Evolutionary conservation across 1,140 invertebrate species (phyloP), one percentile per base, ranked within the genome.

Genomic region (Orius laevigatus): DNA sequence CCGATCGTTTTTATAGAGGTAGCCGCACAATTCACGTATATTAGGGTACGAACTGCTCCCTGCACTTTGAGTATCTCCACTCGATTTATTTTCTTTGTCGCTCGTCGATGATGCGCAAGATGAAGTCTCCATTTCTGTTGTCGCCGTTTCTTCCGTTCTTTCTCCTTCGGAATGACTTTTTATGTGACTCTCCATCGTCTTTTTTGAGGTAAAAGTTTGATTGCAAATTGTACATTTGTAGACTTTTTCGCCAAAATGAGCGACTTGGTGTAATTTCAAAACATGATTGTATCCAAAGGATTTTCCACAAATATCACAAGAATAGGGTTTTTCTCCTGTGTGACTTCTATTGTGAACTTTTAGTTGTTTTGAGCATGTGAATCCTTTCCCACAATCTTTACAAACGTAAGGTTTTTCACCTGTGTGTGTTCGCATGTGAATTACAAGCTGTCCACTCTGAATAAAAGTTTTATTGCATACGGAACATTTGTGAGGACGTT

Each of bases 391-490:
- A 58, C 83, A 87, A 10, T 75, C 74, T 52, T 84, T 80, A 61
- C 90, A 95, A 10, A 88, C 81, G 59, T 89, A 92, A 0, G 86
- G 87, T 62, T 90, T 90, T 66, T 90, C 85, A 1, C 87, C 81
- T 0, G 91, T 96, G 63, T 97, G 83, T 0, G 84, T 86, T 12
- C 84, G 69, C 68, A 83, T 78, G 59, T 87, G 84, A 51, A 86
- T 87, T 0, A 86, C 83, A 50, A 87, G 60, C 57, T 87, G 84
- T 2, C 91, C 84, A 33, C 81, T 85, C 59, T 89, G 84, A 19
- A 90, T 89, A 60, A 90, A 91, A 0, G 85, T 88, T 62, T 90
- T 90, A 45, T 79, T 76, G 62, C 92, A 97, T 40, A 92, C 78
- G n/a, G 76, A 78, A 62, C 92, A 97, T 57, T 85, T 85, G 65